These are phyloP conservation scores for Amphimedon queenslandica DNA, from an alignment of 37 sponge, comb jelly and placozoan genomes.

Conservation along the genomic window DNA sequence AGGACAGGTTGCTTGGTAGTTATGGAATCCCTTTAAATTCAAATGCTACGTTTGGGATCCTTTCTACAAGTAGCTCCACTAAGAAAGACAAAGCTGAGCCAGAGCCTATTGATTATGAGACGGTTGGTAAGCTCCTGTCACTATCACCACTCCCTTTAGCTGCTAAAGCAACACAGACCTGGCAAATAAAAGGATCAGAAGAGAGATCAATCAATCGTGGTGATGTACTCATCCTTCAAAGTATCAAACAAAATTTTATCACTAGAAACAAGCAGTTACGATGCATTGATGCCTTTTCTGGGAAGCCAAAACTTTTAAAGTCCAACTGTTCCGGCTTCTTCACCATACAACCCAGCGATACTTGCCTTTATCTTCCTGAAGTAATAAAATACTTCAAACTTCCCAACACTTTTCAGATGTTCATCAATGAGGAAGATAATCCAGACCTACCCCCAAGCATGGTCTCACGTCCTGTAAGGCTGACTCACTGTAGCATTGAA, in stretches of 20 bases:
- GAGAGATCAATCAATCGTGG: constrained; percentile 22
- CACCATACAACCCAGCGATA: constrained; percentile 55
- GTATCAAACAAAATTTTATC: constrained; percentile 8
- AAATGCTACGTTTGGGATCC: constrained; percentile 27
- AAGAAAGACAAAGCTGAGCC: constrained; percentile 2
- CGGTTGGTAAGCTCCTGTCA: constrained; percentile 32
- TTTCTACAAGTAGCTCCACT: constrained; percentile 13
- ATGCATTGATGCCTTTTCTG: neutral
- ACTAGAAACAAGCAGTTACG: constrained; percentile 15
- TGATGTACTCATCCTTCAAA: constrained; percentile 14
- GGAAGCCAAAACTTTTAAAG: constrained; percentile 21
- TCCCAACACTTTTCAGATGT: constrained; percentile 29
- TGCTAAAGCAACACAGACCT: constrained; percentile 28
- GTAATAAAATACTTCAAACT: constrained; percentile 28
- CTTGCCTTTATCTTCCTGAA: constrained; percentile 52
- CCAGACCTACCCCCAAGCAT: neutral
- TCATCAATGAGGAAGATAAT: neutral
- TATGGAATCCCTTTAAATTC: constrained; percentile 43
- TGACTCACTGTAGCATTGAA: constrained; percentile 34
- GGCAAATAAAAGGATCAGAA: constrained; percentile 17
- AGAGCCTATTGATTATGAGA: constrained; percentile 11
- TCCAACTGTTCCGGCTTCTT: constrained; percentile 45
- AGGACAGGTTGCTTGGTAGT: constrained; percentile 7
- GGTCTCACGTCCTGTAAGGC: constrained; percentile 7
- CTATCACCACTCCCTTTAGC: constrained; percentile 26